Evolutionary conservation across 2,888 invertebrate genomes (phyloP).

Genomic region (Ophioninae sp.): DNA sequence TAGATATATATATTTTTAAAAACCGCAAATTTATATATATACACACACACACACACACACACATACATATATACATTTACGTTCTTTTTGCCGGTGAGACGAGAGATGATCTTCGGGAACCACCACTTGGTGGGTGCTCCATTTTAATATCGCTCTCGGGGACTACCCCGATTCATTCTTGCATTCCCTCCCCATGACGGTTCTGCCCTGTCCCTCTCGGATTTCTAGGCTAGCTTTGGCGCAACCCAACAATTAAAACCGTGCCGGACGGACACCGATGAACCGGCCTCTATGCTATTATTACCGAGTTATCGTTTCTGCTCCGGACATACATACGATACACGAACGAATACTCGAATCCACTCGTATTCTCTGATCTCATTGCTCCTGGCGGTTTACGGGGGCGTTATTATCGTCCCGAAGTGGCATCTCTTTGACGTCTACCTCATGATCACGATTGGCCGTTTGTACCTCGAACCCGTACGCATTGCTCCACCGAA

Average conservation of each 20-base stretch:
- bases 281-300: constrained; percentile 72
- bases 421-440: constrained; percentile 60
- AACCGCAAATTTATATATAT: no score
- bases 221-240: constrained; percentile 57
- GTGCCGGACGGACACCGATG: constrained; percentile 71
- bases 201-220: constrained; percentile 52
- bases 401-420: constrained; percentile 52
- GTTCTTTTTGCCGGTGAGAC: constrained; percentile 36
- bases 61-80: constrained; percentile 24
- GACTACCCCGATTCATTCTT: constrained; percentile 56
- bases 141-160: constrained; percentile 66
- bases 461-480: constrained; percentile 30
- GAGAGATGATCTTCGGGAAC: constrained; percentile 30
- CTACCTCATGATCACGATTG: constrained; percentile 42
- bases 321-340: constrained; percentile 46
- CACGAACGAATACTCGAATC: neutral
- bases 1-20: constrained; percentile 31
- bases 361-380: constrained; percentile 25
- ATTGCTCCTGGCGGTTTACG: constrained; percentile 53
- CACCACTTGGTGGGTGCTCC: constrained; percentile 56
- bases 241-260: constrained; percentile 78
- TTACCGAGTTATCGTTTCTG: constrained; percentile 77
- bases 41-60: no score
- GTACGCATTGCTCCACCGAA: constrained; percentile 5
- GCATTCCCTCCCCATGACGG: constrained; percentile 72